Conservation (phyloP, 2,888 invertebrate species). For the Marronus borbonicus region DNA sequence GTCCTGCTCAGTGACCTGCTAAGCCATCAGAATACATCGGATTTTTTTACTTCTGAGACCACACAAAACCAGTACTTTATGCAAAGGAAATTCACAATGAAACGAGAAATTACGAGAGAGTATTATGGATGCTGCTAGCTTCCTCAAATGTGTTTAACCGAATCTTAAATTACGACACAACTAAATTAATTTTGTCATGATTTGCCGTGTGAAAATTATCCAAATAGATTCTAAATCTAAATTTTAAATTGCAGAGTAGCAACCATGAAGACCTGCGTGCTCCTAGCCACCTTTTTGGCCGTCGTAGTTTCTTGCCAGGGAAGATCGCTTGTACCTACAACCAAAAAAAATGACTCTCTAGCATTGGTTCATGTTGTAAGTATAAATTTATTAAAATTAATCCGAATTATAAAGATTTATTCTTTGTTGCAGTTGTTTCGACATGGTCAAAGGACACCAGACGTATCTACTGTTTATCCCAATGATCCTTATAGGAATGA, state of each 20-base stretch:
- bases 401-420: neutral
- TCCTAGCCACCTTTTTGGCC: neutral
- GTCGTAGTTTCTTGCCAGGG: neutral
- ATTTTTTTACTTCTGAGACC: too few relatives aligned
- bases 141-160: too few relatives aligned
- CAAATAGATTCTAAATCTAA: neutral
- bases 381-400: neutral
- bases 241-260: conserved; percentile 2
- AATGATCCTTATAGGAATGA: conserved; percentile 51
- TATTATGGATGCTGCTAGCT: too few relatives aligned
- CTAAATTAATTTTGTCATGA: too few relatives aligned
- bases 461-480: conserved; percentile 50
- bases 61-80: too few relatives aligned
- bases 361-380: conserved; percentile 33
- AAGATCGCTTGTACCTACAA: neutral
- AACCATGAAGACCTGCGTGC: neutral
- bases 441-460: conserved; percentile 51
- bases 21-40: too few relatives aligned
- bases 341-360: conserved; percentile 2
- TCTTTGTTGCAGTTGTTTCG: conserved; percentile 45
- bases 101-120: too few relatives aligned
- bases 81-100: too few relatives aligned
- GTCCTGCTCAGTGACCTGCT: too few relatives aligned
- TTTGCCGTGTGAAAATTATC: too few relatives aligned
- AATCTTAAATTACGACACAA: too few relatives aligned